A percentile compares a stretch with the other conserved stretches of the same genome.
Evolutionary conservation across 92 coral and sea anemone species (phyloP).

Genomic region (Epizoanthus stellaris): DNA sequence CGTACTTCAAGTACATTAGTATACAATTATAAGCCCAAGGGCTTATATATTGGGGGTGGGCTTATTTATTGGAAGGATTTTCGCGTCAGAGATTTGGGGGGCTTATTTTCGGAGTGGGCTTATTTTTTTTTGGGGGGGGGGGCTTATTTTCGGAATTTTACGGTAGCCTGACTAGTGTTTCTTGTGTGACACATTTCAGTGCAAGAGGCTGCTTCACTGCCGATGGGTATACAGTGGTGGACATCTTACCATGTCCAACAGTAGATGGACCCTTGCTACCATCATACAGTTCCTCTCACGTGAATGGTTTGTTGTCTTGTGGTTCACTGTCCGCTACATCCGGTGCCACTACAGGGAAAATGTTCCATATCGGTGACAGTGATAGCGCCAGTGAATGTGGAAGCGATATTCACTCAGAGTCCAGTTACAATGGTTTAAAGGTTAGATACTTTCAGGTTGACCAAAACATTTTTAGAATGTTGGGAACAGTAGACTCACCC

Average conservation of each 20-base stretch:
- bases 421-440: conserved; percentile 9
- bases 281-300: conserved; percentile 30
- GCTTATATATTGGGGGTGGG: no score
- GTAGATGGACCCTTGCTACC: conserved; percentile 39
- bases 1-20: no score
- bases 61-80: neutral
- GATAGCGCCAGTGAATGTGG: conserved; percentile 91
- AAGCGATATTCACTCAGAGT: conserved; percentile 70
- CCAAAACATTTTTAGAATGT: neutral
- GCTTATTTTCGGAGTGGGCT: no score
- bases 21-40: no score
- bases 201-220: conserved; percentile 83
- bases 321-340: conserved; percentile 39
- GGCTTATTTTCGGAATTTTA: neutral
- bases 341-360: conserved; percentile 51
- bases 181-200: conserved; percentile 23
- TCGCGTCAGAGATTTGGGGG: neutral
- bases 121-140: no score
- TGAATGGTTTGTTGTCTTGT: conserved; percentile 33
- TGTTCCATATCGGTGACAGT: conserved; percentile 68
- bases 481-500: no score
- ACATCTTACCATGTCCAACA: conserved; percentile 58
- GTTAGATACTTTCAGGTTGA: conserved; percentile 2
- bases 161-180: neutral
- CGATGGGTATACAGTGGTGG: conserved; percentile 70